Percentiles rank a stretch among this genome's conserved stretches.
These are phyloP conservation scores for Aphis craccivora DNA, from an alignment of 1,140 invertebrate genomes.

Conservation along the genomic window DNA sequence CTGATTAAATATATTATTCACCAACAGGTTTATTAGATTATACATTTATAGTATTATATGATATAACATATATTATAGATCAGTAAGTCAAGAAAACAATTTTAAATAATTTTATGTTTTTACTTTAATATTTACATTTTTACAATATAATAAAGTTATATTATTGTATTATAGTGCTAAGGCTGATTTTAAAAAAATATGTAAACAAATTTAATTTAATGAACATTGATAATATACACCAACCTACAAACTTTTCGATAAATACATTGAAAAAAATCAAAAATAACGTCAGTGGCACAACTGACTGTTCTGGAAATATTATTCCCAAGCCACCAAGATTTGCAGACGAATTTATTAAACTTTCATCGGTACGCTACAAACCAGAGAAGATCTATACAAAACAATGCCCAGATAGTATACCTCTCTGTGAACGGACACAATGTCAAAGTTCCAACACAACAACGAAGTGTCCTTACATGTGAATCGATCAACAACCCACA, in stretches of 20 bases:
- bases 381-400: background rate
- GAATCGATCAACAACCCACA: background rate
- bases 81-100: background rate
- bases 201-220: background rate
- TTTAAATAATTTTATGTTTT: background rate
- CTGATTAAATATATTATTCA: background rate
- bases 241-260: background rate
- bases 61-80: background rate
- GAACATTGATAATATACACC: background rate
- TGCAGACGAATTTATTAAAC: background rate
- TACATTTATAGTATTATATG: background rate
- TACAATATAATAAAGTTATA: background rate
- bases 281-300: background rate
- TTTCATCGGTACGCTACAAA: background rate
- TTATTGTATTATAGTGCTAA: background rate
- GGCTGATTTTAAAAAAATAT: background rate
- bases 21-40: background rate
- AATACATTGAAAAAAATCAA: background rate
- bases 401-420: background rate
- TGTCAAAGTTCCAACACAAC: background rate
- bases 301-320: background rate
- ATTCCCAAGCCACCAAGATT: background rate
- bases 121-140: conserved; percentile 4
- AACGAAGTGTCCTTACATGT: background rate
- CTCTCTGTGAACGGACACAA: background rate